These are phyloP conservation scores for Lysiphlebus fabarum DNA, from an alignment of 1,140 invertebrate genomes.

Conservation along the genomic window DNA sequence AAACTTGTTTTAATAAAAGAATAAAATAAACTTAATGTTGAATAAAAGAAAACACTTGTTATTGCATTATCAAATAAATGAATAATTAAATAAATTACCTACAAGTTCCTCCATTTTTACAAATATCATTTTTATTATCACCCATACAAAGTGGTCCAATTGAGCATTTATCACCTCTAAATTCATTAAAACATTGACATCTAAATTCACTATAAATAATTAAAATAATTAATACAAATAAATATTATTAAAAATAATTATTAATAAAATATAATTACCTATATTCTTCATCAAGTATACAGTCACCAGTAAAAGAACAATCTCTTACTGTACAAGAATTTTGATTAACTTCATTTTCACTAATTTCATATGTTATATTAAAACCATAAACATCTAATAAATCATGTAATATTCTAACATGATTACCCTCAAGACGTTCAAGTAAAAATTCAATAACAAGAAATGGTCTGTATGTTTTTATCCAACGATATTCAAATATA, in stretches of 20 bases:
- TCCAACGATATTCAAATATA: slow-evolving; percentile 65
- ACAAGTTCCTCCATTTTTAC: slow-evolving; percentile 74
- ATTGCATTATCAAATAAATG: too few species aligned
- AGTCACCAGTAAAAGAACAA: slow-evolving; percentile 82
- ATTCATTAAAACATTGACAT: slow-evolving; percentile 73
- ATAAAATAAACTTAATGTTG: neutral
- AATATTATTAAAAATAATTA: too few species aligned
- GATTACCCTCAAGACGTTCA: slow-evolving; percentile 72
- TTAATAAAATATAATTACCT: slow-evolving; percentile 47
- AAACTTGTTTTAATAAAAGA: neutral
- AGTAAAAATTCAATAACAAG: slow-evolving; percentile 76
- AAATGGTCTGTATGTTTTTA: slow-evolving; percentile 69
- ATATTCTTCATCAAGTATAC: slow-evolving; percentile 68
- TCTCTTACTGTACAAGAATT: slow-evolving; percentile 71
- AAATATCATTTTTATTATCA: slow-evolving; percentile 60
- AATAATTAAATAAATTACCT: slow-evolving; percentile 58
- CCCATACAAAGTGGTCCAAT: slow-evolving; percentile 68
- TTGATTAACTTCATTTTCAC: slow-evolving; percentile 52
- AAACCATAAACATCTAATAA: slow-evolving; percentile 85
- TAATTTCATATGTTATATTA: slow-evolving; percentile 87
- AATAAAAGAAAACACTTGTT: too few species aligned
- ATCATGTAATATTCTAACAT: slow-evolving; percentile 75
- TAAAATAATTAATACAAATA: neutral
- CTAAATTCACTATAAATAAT: slow-evolving; percentile 56
- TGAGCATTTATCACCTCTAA: slow-evolving; percentile 68